Evolutionary conservation across 2,797 vertebrate species (phyloP), one percentile per base, ranked within the genome.

Genomic region (Acanthopagrus latus): DNA sequence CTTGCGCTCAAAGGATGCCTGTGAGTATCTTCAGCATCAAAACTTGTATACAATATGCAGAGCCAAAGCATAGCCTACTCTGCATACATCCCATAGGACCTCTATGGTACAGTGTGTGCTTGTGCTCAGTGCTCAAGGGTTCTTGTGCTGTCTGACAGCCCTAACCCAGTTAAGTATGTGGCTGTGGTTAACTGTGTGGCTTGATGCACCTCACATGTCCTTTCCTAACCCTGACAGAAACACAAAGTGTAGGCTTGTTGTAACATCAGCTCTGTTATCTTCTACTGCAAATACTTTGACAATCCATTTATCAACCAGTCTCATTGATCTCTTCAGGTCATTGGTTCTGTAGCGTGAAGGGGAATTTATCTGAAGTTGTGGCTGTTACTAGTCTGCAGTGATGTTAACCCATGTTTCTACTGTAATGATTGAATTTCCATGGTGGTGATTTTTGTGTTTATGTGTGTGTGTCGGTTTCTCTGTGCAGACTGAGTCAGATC

Each of bases 401-500:
- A 71, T 78, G 44, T 86, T 78, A 68, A 56, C 25, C 10, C 38
- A 51, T 4, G 25, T 86, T 76, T 78, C 62, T 69, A 16, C 64
- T 74, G 66, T 76, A 76, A 66, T 83, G 56, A 72, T 66, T 72
- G 29, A 47, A 71, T 76, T 7, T 66, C 14, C n/a, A 13, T 41
- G 52, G 38, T 71, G 59, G 56, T 74, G 55, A 72, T 38, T 41
- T 60, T 25, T 81, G 50, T 47, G 18, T 57, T 25, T 66, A 71
- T 46, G 25, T 21, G 38, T 82, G 27, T 27, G 59, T 71, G 33
- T 47, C 16, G 21, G 16, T 33, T 57, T 17, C 12, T 69, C 23
- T 72, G 75, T 90, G 76, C 93, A 99, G 98, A 90, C 94, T 62
- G 97, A 98, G 93, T 92, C 96, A 75, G 97, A 98, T 89, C 86